Base-by-base conservation (phyloP, 2,113 vertebrate species). In the Sceloporus undulatus region DNA sequence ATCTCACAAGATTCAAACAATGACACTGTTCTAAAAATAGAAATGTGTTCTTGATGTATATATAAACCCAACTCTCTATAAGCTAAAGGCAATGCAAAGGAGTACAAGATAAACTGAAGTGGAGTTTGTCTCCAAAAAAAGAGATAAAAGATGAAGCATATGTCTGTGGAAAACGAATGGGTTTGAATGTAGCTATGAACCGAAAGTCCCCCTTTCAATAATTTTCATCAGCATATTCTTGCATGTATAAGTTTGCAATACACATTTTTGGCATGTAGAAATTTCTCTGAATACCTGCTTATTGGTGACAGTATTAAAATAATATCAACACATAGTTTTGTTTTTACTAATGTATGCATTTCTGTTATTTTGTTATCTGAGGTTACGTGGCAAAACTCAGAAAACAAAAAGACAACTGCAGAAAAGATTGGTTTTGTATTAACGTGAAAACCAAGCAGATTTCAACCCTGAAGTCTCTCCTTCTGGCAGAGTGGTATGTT, bases 81-180 rank as follows among this genome's bases (percentile, higher is more conserved):
- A 91, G 59, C 19, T 82, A 42, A n/a, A 27, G 34, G 54, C 34
- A 89, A 54, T 62, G 13, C 16, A 13, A 71, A 52, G 91, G 84
- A 2, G 19, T 48, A 79, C 1, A 88, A 75, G 91, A 92, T 40
- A 92, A 91, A 91, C 59, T 80, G 38, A 86, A 79, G 9, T 84
- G 21, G 89, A 84, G 54, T 52, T 8, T 89, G 88, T 0, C 93
- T 94, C 86, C 85, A 79, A 68, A 83, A 90, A 87, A 90, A 87
- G 5, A 70, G 48, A 59, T 83, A 86, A 83, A 82, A 0, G 65
- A 65, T 88, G 90, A 70, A 81, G 42, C 42, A 73, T 73, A 21
- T 73, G 75, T 52, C 9, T 2, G 76, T 3, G 29, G 13, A 14
- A 14, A 62, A 59, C n/a, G 10, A 73, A 34, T 42, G 56, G 14